Percentiles rank a stretch among this genome's conserved stretches.
Conservation (phyloP, 2,113 vertebrate genomes). For the Choloepus hoffmanni region DNA sequence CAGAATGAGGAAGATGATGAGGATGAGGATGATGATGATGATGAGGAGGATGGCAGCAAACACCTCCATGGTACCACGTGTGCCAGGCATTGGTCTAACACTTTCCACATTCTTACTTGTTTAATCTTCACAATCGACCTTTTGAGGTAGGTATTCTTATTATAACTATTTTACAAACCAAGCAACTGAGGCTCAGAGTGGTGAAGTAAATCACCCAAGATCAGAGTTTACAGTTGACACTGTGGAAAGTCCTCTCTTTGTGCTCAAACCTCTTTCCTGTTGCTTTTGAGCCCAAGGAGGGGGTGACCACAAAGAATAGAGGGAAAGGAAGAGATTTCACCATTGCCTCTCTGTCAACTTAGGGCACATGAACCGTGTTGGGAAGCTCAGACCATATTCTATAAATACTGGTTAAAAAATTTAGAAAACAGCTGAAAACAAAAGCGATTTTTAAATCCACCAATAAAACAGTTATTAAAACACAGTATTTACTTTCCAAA, state of each 20-base stretch:
- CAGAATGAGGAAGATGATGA: neutral
- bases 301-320: accelerated
- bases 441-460: slow-evolving; percentile 6
- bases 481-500: neutral
- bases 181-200: neutral
- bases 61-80: accelerated
- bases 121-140: neutral
- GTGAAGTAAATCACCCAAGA: neutral
- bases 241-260: neutral
- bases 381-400: too few relatives aligned
- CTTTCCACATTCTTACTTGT: accelerated
- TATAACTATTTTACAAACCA: neutral
- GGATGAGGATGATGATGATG: neutral
- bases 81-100: neutral
- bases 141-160: accelerated
- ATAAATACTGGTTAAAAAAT: neutral
- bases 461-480: slow-evolving; percentile 20
- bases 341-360: accelerated
- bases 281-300: neutral
- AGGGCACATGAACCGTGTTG: neutral
- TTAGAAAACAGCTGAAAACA: neutral
- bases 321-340: neutral
- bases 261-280: neutral
- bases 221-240: accelerated
- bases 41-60: neutral